Base-by-base conservation (phyloP, 2,797 vertebrate genomes). In the Sardinella longiceps region DNA sequence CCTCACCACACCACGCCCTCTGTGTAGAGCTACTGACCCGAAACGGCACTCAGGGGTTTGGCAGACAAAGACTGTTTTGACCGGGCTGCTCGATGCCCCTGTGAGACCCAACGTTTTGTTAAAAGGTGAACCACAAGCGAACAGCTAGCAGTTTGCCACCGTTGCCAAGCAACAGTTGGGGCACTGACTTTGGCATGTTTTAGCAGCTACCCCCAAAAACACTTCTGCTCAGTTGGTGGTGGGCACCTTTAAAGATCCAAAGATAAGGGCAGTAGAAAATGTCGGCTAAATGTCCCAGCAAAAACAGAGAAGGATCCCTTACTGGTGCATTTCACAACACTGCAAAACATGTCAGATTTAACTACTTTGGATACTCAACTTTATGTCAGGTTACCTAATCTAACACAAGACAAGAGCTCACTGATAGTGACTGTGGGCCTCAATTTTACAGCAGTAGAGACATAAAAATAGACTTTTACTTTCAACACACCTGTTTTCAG, bases 51-150 rank as follows among this genome's bases (percentile, higher is more conserved):
- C 70, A 7, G 33, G 37, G 23, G 33, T 77, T 77, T 77, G 70
- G 20, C 37, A 43, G 37, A 77, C 66, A 74, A 77, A 77, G 70
- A 77, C 39, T 43, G 33, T 77, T 77, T 77, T 77, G 33, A 77
- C 70, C 37, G 23, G 70, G 70, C 70, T 43, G 70, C 70, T 77
- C 18, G 33, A 77, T 77, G 70, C 28, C 70, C 66, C 70, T 23
- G 33, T 23, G 70, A 77, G 37, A 77, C 70, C 30, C 18, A 77
- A n/a, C 28, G 18, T 37, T 70, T 70, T 37, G 70, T 77, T 74
- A 39, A 77, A 77, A 77, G 37, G 70, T 77, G 70, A 77, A 77
- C 70, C 70, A 39, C 37, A n/a, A 9, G 7, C 70, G 11, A 39
- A 77, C 33, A 39, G 70, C 70, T 37, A 10, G 70, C 18, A 37